Evolutionary conservation across 2,888 invertebrate genomes (phyloP).

Genomic region (Timema podura): DNA sequence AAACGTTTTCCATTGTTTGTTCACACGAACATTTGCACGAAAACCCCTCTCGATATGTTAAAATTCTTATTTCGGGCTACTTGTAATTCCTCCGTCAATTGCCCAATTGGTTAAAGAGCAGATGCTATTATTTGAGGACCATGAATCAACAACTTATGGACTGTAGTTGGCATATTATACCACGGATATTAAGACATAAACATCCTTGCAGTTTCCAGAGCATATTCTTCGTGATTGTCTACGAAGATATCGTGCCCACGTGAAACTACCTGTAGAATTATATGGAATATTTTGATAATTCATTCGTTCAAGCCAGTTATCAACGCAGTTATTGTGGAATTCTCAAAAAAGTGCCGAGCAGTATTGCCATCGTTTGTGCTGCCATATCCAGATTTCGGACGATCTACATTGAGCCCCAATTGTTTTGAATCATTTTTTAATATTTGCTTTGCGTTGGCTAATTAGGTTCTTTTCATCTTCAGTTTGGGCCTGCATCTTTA

Average conservation of each 20-base stretch:
- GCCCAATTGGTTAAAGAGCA: neutral
- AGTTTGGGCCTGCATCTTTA: conserved; percentile 2
- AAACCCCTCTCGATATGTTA: conserved; percentile 5
- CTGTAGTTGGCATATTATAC: conserved; percentile 9
- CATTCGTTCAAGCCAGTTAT: neutral
- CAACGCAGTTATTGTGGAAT: neutral
- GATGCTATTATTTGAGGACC: neutral
- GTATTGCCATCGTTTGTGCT: conserved; percentile 32
- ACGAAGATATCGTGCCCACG: neutral
- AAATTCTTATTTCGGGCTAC: neutral
- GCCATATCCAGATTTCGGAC: conserved; percentile 29
- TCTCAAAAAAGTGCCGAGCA: conserved; percentile 1
- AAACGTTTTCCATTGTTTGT: conserved; percentile 6
- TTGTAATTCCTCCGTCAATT: neutral
- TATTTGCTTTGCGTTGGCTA: neutral
- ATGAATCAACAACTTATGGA: conserved; percentile 14
- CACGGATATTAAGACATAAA: neutral
- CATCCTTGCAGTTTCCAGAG: neutral
- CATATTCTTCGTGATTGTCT: neutral
- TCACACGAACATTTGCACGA: neutral
- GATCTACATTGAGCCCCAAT: conserved; percentile 29
- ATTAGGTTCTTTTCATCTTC: neutral
- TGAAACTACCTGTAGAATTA: neutral
- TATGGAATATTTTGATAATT: neutral
- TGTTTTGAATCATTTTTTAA: conserved; percentile 19